Evolutionary conservation across 2,888 invertebrate genomes (phyloP).

Genomic region (Sinelater perroti): DNA sequence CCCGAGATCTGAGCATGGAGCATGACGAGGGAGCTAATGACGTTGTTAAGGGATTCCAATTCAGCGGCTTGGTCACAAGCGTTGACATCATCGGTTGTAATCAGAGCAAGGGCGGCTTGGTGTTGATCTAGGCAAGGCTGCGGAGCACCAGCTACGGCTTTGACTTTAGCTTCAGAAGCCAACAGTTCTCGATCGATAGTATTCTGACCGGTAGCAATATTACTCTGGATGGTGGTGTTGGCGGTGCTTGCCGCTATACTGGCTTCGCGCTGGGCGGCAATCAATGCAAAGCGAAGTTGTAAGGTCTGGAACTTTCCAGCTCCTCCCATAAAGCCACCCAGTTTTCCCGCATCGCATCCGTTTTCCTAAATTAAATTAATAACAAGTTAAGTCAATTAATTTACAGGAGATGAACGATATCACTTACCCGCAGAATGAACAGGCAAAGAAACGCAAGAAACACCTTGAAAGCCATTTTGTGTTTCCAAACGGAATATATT

Average conservation of each 20-base stretch:
- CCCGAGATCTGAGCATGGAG: slow-evolving; percentile 1
- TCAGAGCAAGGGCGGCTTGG: not conserved
- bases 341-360: not conserved
- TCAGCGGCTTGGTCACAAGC: slow-evolving; percentile 14
- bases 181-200: slow-evolving; percentile 1
- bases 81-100: not conserved
- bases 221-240: slow-evolving; percentile 17
- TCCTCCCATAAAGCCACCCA: slow-evolving; percentile 2
- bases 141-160: not conserved
- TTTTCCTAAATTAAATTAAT: not conserved
- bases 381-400: too few relatives aligned
- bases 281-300: not conserved
- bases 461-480: not conserved
- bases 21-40: not conserved
- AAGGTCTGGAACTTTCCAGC: not conserved
- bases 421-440: too few relatives aligned
- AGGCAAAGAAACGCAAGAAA: not conserved
- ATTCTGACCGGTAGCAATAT: slow-evolving; percentile 9
- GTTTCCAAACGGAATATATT: too few relatives aligned
- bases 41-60: not conserved
- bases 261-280: not conserved
- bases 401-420: too few relatives aligned
- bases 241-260: not conserved
- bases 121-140: not conserved
- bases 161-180: not conserved